These are phyloP conservation scores for Cyclophora punctaria DNA, from an alignment of 2,888 invertebrate species.

Conservation along the genomic window DNA sequence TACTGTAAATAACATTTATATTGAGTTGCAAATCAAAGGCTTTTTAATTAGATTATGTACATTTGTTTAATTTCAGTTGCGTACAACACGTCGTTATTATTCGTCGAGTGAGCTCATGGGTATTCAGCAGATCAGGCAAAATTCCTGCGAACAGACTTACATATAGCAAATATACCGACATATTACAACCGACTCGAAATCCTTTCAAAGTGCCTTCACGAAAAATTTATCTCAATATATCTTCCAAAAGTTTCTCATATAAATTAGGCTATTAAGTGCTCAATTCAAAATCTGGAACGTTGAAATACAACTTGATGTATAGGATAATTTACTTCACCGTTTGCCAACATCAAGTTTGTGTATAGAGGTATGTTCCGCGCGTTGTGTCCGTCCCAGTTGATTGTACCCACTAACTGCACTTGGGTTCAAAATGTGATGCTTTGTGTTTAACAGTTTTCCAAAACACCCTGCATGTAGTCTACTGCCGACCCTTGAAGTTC, in stretches of 20 bases:
- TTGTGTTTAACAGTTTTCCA: neutral
- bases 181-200: constrained; percentile 30
- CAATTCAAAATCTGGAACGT: neutral
- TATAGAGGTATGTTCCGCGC: constrained; percentile 19
- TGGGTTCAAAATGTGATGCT: constrained; percentile 1
- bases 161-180: constrained; percentile 76
- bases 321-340: constrained; percentile 7
- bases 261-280: constrained; percentile 18
- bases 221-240: constrained; percentile 29
- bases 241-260: constrained; percentile 26
- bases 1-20: constrained; percentile 1
- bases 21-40: constrained; percentile 20
- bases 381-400: constrained; percentile 12
- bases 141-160: constrained; percentile 89
- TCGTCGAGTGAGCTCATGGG: constrained; percentile 86
- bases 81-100: constrained; percentile 83
- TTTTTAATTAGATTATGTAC: constrained; percentile 39
- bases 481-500: neutral
- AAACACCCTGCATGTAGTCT: constrained; percentile 1
- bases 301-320: constrained; percentile 3
- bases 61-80: constrained; percentile 79
- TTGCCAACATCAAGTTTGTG: constrained; percentile 15
- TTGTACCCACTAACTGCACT: neutral
- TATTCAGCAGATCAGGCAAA: constrained; percentile 82
- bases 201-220: constrained; percentile 56